A percentile compares a stretch with the other conserved stretches of the same genome.
phyloP scores from a whole-genome alignment of 2,888 invertebrate genomes.

The Drepanosiphum platanoidis region DNA sequence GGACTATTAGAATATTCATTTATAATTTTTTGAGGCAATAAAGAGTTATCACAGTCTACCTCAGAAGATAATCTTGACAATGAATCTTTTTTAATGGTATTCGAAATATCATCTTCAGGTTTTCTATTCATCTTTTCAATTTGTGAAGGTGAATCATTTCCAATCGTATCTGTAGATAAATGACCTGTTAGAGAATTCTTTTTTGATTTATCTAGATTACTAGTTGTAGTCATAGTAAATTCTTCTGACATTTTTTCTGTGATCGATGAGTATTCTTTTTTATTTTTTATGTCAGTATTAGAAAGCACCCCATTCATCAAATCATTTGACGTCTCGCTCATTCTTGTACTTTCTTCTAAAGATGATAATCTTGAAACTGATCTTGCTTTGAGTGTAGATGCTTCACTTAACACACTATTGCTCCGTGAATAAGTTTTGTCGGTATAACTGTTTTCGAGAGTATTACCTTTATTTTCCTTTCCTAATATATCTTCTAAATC shows the following conservation, averaged over 20 bases:
- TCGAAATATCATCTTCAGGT: conserved; percentile 1
- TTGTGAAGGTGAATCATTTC: neutral
- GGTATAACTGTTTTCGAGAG: neutral
- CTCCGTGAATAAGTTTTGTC: conserved; percentile 7
- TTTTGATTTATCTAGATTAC: neutral
- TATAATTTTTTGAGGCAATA: neutral
- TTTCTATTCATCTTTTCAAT: neutral
- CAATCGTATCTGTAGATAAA: neutral
- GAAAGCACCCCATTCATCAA: neutral
- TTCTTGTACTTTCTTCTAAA: conserved; percentile 18
- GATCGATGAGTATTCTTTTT: neutral
- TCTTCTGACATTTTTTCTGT: conserved; percentile 17
- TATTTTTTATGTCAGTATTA: neutral
- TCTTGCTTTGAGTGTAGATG: conserved; percentile 6
- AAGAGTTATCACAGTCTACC: conserved; percentile 9
- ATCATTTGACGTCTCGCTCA: neutral
- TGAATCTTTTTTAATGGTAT: neutral
- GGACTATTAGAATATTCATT: neutral
- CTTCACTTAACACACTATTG: conserved; percentile 31
- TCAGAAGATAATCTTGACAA: conserved; percentile 36
- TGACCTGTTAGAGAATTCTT: neutral
- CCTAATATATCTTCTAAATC: conserved; percentile 77
- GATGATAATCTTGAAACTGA: conserved; percentile 46
- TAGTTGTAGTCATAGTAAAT: neutral
- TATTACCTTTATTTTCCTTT: conserved; percentile 69